phyloP scores from a whole-genome alignment of 2,797 vertebrate species.

The Kryptolebias ocellatus region DNA sequence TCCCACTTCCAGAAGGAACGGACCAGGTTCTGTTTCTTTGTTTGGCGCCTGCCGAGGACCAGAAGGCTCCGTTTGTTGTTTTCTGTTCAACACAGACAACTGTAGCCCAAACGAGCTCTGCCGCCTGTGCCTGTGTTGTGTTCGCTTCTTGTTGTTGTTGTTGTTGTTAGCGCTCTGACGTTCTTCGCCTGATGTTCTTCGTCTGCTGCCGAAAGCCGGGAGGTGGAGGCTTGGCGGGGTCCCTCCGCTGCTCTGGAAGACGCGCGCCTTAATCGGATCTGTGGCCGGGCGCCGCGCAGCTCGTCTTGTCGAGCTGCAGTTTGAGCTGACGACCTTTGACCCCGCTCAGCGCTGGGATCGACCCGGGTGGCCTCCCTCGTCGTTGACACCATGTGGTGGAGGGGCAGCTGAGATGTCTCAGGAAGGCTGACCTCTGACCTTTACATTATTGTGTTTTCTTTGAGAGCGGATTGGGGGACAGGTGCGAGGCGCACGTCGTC shows the following conservation, averaged over 20 bases:
- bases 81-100: constrained; percentile 26
- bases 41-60: constrained; percentile 29
- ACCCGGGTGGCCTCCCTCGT: constrained; percentile 58
- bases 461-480: neutral
- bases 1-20: constrained; percentile 28
- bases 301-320: constrained; percentile 16
- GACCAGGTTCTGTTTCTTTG: constrained; percentile 27
- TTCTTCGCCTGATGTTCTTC: constrained; percentile 40
- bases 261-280: neutral
- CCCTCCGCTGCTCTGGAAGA: neutral
- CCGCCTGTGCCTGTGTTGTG: constrained; percentile 55
- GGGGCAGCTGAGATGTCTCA: constrained; percentile 29
- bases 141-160: neutral
- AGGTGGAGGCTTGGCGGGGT: neutral
- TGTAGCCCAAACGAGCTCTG: constrained; percentile 15
- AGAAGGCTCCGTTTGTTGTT: constrained; percentile 30
- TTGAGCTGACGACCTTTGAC: constrained; percentile 40
- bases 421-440: constrained; percentile 27
- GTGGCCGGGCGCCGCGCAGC: neutral
- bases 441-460: constrained; percentile 12
- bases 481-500: neutral
- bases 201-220: constrained; percentile 17
- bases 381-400: constrained; percentile 29
- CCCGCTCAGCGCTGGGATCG: constrained; percentile 22
- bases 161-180: neutral